Percentiles rank a stretch among this genome's conserved stretches.
These are phyloP conservation scores for Reticulitermes lucifugus DNA, from an alignment of 2,888 invertebrate species.

Conservation along the genomic window DNA sequence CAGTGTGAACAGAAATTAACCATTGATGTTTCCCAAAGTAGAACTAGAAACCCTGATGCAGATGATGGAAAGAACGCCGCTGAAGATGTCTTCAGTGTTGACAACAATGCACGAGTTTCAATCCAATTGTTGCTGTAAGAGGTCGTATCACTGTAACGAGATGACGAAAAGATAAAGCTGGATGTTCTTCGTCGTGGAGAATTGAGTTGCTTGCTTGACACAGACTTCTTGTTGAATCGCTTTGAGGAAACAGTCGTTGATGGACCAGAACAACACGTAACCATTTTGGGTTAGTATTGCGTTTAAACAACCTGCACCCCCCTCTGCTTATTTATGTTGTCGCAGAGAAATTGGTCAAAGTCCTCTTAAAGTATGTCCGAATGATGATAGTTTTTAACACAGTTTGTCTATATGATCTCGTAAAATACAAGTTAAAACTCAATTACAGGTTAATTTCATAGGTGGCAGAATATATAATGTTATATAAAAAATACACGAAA, in stretches of 20 bases:
- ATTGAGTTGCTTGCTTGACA: neutral
- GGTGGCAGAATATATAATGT: no score
- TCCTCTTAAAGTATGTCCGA: no score
- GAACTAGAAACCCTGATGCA: conserved; percentile 50
- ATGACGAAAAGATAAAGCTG: neutral
- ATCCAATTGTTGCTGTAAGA: conserved; percentile 41
- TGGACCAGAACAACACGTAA: conserved; percentile 1
- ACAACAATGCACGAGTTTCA: conserved; percentile 42
- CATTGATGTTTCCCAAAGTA: conserved; percentile 54
- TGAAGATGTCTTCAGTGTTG: conserved; percentile 37
- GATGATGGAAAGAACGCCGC: conserved; percentile 50
- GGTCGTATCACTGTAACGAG: neutral
- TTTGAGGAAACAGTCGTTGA: neutral
- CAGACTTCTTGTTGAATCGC: neutral
- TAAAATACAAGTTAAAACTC: no score
- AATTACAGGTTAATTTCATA: no score
- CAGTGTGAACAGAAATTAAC: conserved; percentile 53
- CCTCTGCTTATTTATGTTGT: conserved; percentile 27
- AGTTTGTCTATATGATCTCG: no score
- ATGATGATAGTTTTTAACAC: no score
- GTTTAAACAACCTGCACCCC: neutral
- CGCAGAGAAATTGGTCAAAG: conserved; percentile 16
- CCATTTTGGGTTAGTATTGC: conserved; percentile 23
- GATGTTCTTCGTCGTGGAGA: neutral
- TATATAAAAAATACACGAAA: no score